Conservation (phyloP, 2,888 invertebrate genomes). For the Stenodera caucasica region DNA sequence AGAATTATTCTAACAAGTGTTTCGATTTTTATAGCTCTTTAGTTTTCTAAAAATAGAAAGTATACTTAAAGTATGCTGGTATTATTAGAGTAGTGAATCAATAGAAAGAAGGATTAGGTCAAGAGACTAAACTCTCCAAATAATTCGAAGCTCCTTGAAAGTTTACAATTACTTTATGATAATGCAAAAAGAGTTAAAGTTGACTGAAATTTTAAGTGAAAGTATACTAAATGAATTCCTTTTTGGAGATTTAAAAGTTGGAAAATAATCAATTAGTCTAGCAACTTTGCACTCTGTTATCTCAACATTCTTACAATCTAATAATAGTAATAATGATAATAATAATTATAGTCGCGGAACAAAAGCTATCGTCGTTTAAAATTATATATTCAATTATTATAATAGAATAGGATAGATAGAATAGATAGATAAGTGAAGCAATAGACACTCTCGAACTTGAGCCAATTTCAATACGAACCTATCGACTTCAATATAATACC, state of each 20-base stretch:
- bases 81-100: too few species aligned
- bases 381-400: neutral
- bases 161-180: too few species aligned
- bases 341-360: neutral
- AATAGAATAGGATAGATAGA: neutral
- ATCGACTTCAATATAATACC: constrained; percentile 30
- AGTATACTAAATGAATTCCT: neutral
- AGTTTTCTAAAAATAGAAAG: too few species aligned
- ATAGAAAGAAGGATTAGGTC: too few species aligned
- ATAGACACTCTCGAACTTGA: constrained; percentile 24
- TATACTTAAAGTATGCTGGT: too few species aligned
- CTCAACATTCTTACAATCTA: neutral
- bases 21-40: too few species aligned
- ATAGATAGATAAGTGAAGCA: neutral
- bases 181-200: neutral
- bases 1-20: too few species aligned
- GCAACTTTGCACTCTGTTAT: neutral
- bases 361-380: neutral
- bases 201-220: neutral
- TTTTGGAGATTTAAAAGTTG: neutral
- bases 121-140: too few species aligned
- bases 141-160: too few species aligned
- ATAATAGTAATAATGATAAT: neutral
- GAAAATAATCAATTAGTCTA: neutral
- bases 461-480: constrained; percentile 39